Conservation (phyloP, 2,113 vertebrate species). For the Bos indicus region DNA sequence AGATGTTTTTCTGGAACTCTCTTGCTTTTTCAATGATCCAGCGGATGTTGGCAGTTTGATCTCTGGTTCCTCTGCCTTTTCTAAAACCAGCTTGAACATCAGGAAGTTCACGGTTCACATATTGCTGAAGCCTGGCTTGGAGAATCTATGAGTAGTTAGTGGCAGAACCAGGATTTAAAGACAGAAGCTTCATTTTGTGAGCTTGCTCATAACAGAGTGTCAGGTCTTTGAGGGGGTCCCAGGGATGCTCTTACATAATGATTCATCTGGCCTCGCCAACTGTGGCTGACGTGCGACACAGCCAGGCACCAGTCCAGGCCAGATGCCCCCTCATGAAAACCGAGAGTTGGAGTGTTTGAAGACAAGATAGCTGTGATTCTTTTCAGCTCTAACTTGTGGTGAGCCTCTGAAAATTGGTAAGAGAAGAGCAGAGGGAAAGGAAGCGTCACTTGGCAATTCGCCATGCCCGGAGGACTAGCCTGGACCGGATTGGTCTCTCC, state of each 20-base stretch:
- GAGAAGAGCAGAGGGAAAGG: background rate
- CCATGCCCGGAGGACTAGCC: background rate
- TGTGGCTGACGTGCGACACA: fast-evolving
- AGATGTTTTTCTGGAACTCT: no score
- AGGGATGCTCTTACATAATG: fast-evolving
- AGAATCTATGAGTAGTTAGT: background rate
- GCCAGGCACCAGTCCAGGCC: fast-evolving
- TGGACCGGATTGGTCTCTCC: fast-evolving
- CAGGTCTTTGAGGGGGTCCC: background rate
- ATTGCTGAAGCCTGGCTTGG: no score
- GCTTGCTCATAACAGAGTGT: fast-evolving
- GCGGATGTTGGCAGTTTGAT: no score
- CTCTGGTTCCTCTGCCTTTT: no score
- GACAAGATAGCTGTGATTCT: background rate
- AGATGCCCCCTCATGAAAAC: background rate
- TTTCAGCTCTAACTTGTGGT: background rate
- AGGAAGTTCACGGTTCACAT: no score
- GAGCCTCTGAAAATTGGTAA: background rate
- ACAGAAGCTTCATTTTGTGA: background rate
- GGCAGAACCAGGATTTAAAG: background rate
- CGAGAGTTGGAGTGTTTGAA: background rate
- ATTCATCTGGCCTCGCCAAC: background rate
- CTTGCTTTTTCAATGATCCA: no score
- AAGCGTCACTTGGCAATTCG: background rate
- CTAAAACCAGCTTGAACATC: no score